Evolutionary conservation across 2,888 invertebrate species (phyloP).

Genomic region (Furcula furcula): DNA sequence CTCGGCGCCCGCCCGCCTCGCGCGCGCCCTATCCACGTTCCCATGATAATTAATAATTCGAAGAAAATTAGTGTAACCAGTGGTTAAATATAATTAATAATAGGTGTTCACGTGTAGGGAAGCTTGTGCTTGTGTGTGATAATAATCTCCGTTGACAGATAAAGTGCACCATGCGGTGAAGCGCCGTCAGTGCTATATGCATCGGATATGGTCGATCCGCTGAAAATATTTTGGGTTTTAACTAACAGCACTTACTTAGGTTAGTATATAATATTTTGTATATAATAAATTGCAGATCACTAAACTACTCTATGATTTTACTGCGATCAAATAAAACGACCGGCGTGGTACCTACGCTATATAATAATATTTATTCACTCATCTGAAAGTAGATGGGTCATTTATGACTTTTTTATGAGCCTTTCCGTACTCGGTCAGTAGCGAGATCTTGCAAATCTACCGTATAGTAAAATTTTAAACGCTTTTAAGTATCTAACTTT

Average conservation of each 20-base stretch:
- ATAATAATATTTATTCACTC: constrained; percentile 47
- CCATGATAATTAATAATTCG: constrained; percentile 39
- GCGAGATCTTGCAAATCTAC: constrained; percentile 30
- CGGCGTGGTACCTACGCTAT: constrained; percentile 25
- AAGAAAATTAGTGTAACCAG: constrained; percentile 39
- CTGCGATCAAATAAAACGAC: constrained; percentile 28
- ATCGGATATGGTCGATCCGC: constrained; percentile 89
- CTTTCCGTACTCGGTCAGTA: constrained; percentile 43
- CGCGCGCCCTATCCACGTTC: constrained; percentile 25
- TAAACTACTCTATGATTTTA: constrained; percentile 19
- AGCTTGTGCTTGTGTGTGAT: constrained; percentile 40
- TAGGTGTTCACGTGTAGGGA: constrained; percentile 29
- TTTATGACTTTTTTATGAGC: constrained; percentile 59
- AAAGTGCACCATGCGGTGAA: constrained; percentile 75
- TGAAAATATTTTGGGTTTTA: constrained; percentile 92
- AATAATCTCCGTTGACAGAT: constrained; percentile 47
- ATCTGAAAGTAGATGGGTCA: constrained; percentile 41
- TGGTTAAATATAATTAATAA: constrained; percentile 45
- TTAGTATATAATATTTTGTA: constrained; percentile 35
- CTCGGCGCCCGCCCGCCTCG: constrained; percentile 57
- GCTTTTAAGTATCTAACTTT: no score
- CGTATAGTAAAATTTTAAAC: constrained; percentile 33
- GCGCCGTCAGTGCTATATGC: constrained; percentile 54
- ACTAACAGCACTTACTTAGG: constrained; percentile 92
- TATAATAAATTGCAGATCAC: constrained; percentile 1